Percentiles rank a stretch among this genome's conserved stretches.
Conservation (phyloP, 1,140 invertebrate genomes). For the Apis mellifera region Amel_HAv3.1 CM009944.2:10149001-10149500, state of each 20-base stretch:
- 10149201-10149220: slow-evolving; percentile 18
- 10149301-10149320: slow-evolving; percentile 75
- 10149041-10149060: background rate
- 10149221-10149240: background rate
- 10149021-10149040: background rate
- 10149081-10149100: slow-evolving; percentile 8
- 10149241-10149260: background rate
- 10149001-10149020: background rate
- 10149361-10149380: no score
- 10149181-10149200: slow-evolving; percentile 11
- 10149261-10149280: slow-evolving; percentile 72
- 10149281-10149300: slow-evolving; percentile 65
- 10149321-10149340: slow-evolving; percentile 63
- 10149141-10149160: background rate
- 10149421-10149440: slow-evolving; percentile 40
- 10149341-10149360: slow-evolving; percentile 52
- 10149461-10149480: slow-evolving; percentile 32
- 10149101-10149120: slow-evolving; percentile 1
- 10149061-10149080: background rate
- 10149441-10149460: slow-evolving; percentile 61
- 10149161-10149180: background rate
- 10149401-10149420: slow-evolving; percentile 65
- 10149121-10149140: background rate
- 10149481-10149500: background rate
- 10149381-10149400: slow-evolving; percentile 44